Base-by-base conservation (phyloP, 2,113 vertebrate genomes). In the Grammomys surdaster region DNA sequence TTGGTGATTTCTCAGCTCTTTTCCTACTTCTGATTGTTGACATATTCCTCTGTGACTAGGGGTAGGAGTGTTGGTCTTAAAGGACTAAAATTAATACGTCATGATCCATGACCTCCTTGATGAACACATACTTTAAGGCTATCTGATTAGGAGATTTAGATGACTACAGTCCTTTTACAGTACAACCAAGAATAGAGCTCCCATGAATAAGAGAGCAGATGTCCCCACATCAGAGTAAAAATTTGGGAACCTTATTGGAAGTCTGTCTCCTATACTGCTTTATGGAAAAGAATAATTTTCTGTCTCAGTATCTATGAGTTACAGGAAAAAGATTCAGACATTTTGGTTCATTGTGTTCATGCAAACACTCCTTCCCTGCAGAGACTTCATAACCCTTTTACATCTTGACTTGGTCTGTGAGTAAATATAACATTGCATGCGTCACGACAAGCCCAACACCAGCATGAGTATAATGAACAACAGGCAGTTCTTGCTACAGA, bases 381-480 rank as follows among this genome's bases (percentile, higher is more conserved):
- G 89, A 80, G 60, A 75, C 31, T 20, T 89, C 51, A 24, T 91
- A 46, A 33, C 77, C n/a, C 8, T 88, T 63, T 82, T 69, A 73
- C 86, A 86, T 91, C 48, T 88, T 90, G 63, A 91, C 51, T 95
- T 91, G 26, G 33, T 82, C 54, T 94, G 36, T n/a, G 54, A 92
- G 56, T 93, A 56, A 72, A 81, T 69, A 6, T 40, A 67, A 70
- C 51, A 26, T 89, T 11, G n/a, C 28, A 36, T 51, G 31, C 13
- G 60, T 63, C 54, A 14, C 0, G 7, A 65, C 20, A 40, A 88
- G 43, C 24, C 4, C 2, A 4, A n/a, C 54, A 5, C 31, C 89
- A 54, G 33, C 31, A 19, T 54, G 11, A 40, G 40, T 24, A 58
- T 33, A 90, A 54, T 31, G 26, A 90, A 33, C 65, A 63, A 19